Conservation (phyloP, 2,888 invertebrate species). For the Priocnemis perturbator region DNA sequence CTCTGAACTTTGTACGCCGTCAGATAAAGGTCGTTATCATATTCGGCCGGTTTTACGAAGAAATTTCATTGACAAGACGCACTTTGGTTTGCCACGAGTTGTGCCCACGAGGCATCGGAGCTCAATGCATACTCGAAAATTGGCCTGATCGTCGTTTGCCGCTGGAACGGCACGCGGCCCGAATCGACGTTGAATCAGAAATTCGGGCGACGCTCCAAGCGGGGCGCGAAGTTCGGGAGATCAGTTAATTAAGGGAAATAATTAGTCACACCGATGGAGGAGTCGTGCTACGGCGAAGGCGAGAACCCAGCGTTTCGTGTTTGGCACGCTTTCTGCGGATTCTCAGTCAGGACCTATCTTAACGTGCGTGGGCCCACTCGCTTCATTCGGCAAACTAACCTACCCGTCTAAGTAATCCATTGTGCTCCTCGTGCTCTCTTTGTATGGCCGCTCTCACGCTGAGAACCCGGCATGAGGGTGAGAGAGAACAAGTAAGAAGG, state of each 20-base stretch:
- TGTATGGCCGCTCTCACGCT: constrained; percentile 68
- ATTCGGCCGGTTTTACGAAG: constrained; percentile 13
- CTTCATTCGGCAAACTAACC: constrained; percentile 71
- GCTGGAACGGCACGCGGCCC: too few relatives aligned
- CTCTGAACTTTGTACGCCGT: constrained; percentile 51
- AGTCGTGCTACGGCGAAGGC: too few relatives aligned
- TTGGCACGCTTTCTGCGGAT: constrained; percentile 56
- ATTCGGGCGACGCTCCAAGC: too few relatives aligned
- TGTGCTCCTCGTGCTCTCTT: constrained; percentile 69
- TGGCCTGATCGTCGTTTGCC: too few relatives aligned
- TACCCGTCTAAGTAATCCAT: constrained; percentile 72
- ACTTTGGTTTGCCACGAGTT: constrained; percentile 19
- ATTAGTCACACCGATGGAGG: too few relatives aligned
- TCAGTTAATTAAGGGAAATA: too few relatives aligned
- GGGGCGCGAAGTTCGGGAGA: too few relatives aligned
- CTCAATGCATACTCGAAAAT: not conserved
- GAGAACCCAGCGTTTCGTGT: constrained; percentile 27
- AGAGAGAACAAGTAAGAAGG: too few relatives aligned
- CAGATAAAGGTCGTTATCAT: constrained; percentile 54
- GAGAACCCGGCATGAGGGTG: constrained; percentile 52
- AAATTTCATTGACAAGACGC: constrained; percentile 34
- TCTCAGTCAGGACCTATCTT: constrained; percentile 71
- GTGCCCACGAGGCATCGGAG: not conserved
- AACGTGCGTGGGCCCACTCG: constrained; percentile 67
- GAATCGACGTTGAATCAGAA: too few relatives aligned